Conservation (phyloP, 2,113 vertebrate genomes). For the Cololabis saira region DNA sequence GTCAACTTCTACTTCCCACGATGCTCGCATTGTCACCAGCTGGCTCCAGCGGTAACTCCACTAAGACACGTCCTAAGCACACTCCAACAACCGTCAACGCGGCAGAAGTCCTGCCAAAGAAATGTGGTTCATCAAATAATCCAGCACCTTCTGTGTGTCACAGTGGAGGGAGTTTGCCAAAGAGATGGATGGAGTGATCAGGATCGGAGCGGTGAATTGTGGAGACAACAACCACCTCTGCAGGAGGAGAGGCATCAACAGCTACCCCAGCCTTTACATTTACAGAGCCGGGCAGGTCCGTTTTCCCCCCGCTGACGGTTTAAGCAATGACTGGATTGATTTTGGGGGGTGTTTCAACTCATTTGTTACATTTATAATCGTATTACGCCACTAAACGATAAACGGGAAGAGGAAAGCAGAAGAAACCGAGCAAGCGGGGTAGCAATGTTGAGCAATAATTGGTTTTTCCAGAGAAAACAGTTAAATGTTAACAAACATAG, state of each 20-base stretch:
- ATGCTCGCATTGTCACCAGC: slow-evolving; percentile 96
- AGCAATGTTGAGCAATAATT: too few relatives aligned
- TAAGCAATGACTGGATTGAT: too few relatives aligned
- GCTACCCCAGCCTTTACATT: slow-evolving; percentile 93
- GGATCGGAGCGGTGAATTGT: slow-evolving; percentile 96
- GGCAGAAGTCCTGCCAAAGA: not conserved
- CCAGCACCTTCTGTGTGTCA: not conserved
- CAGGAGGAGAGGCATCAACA: slow-evolving; percentile 91
- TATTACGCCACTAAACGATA: too few relatives aligned
- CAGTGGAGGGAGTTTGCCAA: slow-evolving; percentile 98
- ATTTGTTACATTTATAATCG: too few relatives aligned
- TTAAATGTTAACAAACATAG: too few relatives aligned
- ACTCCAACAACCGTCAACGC: not conserved
- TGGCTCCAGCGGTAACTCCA: slow-evolving; percentile 90
- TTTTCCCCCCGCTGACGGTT: too few relatives aligned
- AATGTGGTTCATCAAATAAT: too few relatives aligned
- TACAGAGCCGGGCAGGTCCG: slow-evolving; percentile 87
- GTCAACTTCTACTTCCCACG: slow-evolving; percentile 98
- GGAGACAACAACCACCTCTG: slow-evolving; percentile 94
- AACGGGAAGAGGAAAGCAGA: too few relatives aligned
- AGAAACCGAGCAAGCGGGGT: too few relatives aligned
- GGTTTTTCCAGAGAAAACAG: too few relatives aligned
- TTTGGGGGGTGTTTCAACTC: too few relatives aligned
- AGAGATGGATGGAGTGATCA: slow-evolving; percentile 94
- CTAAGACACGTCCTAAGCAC: not conserved